Evolutionary conservation across 2,888 invertebrate genomes (phyloP), one percentile per base, ranked within the genome.

Genomic region (Drosophila eohydei): DNA sequence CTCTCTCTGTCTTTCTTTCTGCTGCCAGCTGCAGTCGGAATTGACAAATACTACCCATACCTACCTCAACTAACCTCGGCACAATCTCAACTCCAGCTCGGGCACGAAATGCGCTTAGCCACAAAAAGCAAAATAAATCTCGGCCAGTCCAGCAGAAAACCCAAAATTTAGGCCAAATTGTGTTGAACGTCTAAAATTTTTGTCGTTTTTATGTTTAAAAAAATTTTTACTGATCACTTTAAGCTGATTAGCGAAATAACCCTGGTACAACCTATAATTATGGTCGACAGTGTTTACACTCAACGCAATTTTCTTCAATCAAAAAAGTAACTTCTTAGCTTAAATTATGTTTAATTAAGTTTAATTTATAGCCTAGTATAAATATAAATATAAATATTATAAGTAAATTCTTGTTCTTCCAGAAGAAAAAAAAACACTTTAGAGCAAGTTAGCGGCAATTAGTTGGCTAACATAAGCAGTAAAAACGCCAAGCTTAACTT

Each of bases 11-110:
- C 36, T 38, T 36, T 52, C 51, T 52, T 36, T 52, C 36, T 26
- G 34, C 8, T 40, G 56, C 68, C 57, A 66, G 50, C 61, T 70
- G 52, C 41, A 60, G 76, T 55, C 79, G 28, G 9, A 85, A 88
- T 88, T 85, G 87, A 85, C 84, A 85, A 85, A 85, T 86, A 78
- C 65, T 63, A 63, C 51, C 67, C 71, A 71, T 80, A 80, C 81
- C 78, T 71, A 71, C 74, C 79, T 70, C 74, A 86, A 74, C 67
- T 64, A 73, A 76, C 73, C 71, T 77, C 69, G 69, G 66, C 56
- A 62, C 60, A 70, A 66, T 71, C 67, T 66, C 57, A 58, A 69
- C 67, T 68, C 65, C 68, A 74, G 51, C 77, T 64, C 57, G 46
- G 54, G 72, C 88, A 86, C 89, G 84, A 81, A 78, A 63, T 69